phyloP scores from a whole-genome alignment of 2,797 vertebrate species.

The Phylloscopus collybita region DNA sequence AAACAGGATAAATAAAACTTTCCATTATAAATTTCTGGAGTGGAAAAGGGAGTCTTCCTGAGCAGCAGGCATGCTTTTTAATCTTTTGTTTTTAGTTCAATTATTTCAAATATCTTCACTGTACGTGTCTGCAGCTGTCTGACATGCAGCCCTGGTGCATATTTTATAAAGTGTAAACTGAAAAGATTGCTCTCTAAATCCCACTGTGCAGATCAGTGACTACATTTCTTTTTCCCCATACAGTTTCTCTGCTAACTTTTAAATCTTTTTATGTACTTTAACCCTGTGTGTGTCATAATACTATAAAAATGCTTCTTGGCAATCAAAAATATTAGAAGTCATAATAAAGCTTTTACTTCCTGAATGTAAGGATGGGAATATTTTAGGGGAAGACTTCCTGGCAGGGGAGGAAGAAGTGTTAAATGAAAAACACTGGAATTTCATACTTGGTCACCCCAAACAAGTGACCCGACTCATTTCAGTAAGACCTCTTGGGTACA shows the following conservation, averaged over 20 bases:
- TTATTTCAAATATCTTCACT: constrained; percentile 57
- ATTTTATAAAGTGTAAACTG: constrained; percentile 63
- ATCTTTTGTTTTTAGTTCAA: constrained; percentile 61
- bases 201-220: constrained; percentile 57
- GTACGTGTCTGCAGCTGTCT: constrained; percentile 55
- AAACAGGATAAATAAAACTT: constrained; percentile 47
- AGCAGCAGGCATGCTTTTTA: constrained; percentile 42
- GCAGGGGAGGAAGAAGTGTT: constrained; percentile 11
- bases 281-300: constrained; percentile 17
- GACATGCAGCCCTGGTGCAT: constrained; percentile 21
- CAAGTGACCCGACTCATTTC: background rate
- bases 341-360: constrained; percentile 37
- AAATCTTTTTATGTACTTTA: constrained; percentile 52
- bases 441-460: constrained; percentile 24
- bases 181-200: constrained; percentile 51
- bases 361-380: background rate
- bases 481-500: background rate
- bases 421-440: constrained; percentile 33
- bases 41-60: constrained; percentile 46
- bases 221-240: constrained; percentile 40
- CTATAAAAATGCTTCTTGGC: constrained; percentile 1
- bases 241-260: constrained; percentile 49
- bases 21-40: constrained; percentile 30
- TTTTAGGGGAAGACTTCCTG: constrained; percentile 13
- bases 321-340: constrained; percentile 15